Evolutionary conservation across 2,888 invertebrate species (phyloP).

Genomic region (Pinctada fucata): DNA sequence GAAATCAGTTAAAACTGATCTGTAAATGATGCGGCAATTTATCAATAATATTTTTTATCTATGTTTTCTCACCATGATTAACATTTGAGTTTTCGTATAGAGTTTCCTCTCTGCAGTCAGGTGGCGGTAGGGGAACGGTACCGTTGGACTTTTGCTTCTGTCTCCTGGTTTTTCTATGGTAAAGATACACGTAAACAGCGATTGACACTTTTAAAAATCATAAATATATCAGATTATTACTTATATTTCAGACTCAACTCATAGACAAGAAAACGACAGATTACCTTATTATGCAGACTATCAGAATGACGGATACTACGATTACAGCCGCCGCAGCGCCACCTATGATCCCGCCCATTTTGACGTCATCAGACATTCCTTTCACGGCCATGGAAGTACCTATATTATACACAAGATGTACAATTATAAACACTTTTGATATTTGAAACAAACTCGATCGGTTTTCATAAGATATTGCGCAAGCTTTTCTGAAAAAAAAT

Average conservation of each 20-base stretch:
- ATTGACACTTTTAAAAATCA: neutral
- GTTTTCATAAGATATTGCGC: too few relatives aligned
- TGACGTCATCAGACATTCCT: neutral
- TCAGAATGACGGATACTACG: neutral
- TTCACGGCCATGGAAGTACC: neutral
- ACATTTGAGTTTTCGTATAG: constrained; percentile 17
- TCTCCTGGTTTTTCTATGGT: neutral
- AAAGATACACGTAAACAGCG: too few relatives aligned
- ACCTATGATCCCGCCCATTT: constrained; percentile 28
- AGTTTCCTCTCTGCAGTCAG: neutral
- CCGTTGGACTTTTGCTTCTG: neutral
- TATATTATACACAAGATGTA: neutral
- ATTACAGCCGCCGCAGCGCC: constrained; percentile 20
- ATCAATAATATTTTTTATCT: too few relatives aligned
- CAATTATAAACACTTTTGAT: neutral
- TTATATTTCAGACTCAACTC: too few relatives aligned
- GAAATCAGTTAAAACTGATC: too few relatives aligned
- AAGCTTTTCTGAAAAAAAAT: too few relatives aligned
- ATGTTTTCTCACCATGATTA: constrained; percentile 13
- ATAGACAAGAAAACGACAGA: neutral
- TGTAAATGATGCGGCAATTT: too few relatives aligned
- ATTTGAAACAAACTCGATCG: too few relatives aligned
- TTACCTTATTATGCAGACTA: neutral
- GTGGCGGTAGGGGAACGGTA: neutral
- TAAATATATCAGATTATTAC: neutral